Percentiles rank a stretch among this genome's conserved stretches.
These are phyloP conservation scores for Sepiola atlantica DNA, from an alignment of 2,888 invertebrate species.

Conservation along the genomic window DNA sequence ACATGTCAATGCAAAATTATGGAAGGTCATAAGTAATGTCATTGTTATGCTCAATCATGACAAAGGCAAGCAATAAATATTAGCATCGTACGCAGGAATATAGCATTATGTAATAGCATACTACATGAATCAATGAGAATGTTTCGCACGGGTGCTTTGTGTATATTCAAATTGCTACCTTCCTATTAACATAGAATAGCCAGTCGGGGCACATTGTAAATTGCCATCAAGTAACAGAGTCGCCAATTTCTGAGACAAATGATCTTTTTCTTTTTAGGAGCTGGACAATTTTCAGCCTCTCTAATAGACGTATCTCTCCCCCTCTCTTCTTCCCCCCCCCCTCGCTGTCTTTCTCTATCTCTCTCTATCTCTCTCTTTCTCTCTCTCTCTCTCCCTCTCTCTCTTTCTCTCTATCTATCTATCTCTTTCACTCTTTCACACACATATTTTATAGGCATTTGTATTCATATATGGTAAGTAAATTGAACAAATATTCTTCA, in stretches of 20 bases:
- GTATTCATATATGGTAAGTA: too few species aligned
- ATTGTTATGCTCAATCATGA: neutral
- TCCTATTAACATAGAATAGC: neutral
- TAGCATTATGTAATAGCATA: neutral
- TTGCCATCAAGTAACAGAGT: neutral
- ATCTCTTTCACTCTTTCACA: too few species aligned
- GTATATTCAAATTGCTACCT: neutral
- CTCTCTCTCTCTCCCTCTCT: too few species aligned
- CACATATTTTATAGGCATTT: too few species aligned
- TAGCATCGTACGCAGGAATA: neutral
- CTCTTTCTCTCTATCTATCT: too few species aligned
- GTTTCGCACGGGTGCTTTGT: neutral
- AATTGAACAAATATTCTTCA: too few species aligned
- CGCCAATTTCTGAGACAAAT: neutral
- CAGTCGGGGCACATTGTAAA: neutral
- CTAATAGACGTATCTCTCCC: too few species aligned
- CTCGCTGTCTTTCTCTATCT: too few species aligned
- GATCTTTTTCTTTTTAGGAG: neutral
- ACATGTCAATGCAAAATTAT: conserved; percentile 5
- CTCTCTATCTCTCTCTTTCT: too few species aligned
- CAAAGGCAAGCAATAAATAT: neutral
- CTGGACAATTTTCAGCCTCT: too few species aligned
- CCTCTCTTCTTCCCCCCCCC: too few species aligned
- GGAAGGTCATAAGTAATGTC: conserved; percentile 12
- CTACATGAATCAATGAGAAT: neutral